phyloP scores from a whole-genome alignment of 2,888 invertebrate species.

The Matsumyia berberina region DNA sequence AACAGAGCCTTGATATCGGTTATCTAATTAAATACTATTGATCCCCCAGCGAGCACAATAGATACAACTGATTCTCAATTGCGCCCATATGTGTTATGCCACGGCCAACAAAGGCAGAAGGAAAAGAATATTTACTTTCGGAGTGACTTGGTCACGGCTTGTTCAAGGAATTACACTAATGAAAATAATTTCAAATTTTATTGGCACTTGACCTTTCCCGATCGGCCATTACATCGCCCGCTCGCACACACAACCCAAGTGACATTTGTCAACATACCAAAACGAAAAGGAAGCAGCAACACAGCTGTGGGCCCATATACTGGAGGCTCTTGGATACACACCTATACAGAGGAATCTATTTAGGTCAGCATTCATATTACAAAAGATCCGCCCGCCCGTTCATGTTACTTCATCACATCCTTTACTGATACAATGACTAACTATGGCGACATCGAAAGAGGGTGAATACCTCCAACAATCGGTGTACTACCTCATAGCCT shows the following conservation, averaged over 20 bases:
- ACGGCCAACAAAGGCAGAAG: slow-evolving; percentile 9
- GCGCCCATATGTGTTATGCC: neutral
- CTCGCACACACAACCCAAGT: slow-evolving; percentile 6
- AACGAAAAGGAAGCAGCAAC: neutral
- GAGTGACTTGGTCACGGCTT: slow-evolving; percentile 21
- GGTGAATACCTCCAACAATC: slow-evolving; percentile 5
- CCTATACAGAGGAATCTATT: slow-evolving; percentile 13
- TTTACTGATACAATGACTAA: slow-evolving; percentile 22
- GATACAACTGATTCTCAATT: slow-evolving; percentile 11
- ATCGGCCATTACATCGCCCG: neutral
- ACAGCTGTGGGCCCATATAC: too few relatives aligned
- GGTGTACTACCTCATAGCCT: neutral
- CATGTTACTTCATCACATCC: slow-evolving; percentile 46
- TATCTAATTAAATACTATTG: slow-evolving; percentile 43
- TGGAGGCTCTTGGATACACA: neutral
- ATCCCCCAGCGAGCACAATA: slow-evolving; percentile 15
- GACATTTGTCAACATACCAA: slow-evolving; percentile 40
- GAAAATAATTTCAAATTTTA: slow-evolving; percentile 52
- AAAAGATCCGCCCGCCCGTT: slow-evolving; percentile 9
- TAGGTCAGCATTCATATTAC: slow-evolving; percentile 35
- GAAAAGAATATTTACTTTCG: slow-evolving; percentile 21
- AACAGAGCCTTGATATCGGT: slow-evolving; percentile 11
- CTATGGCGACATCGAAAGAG: slow-evolving; percentile 7
- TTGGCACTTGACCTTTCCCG: slow-evolving; percentile 44
- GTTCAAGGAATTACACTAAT: slow-evolving; percentile 18